Evolutionary conservation across 1,140 invertebrate species (phyloP).

Genomic region (Rhopalosiphum maidis): DNA sequence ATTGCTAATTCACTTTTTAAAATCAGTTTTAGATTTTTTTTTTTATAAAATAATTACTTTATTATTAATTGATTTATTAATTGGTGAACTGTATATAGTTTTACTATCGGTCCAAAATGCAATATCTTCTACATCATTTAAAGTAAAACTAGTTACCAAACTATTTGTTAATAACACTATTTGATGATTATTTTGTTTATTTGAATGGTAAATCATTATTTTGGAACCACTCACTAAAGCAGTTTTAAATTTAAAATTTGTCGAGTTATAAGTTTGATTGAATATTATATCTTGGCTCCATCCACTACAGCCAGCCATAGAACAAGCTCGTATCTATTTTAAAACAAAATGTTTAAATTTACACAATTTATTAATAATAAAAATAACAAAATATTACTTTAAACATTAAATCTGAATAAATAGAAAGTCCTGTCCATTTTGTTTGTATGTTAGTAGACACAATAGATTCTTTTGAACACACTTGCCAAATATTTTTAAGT

Average conservation of each 20-base stretch:
- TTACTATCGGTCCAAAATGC: constrained; percentile 47
- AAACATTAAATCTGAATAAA: constrained; percentile 18
- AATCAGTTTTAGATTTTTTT: background rate
- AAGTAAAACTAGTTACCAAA: constrained; percentile 56
- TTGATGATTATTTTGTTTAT: constrained; percentile 68
- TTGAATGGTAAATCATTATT: constrained; percentile 73
- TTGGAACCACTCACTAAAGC: constrained; percentile 35
- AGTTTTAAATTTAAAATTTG: constrained; percentile 13
- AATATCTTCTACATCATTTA: constrained; percentile 32
- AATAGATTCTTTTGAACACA: constrained; percentile 20
- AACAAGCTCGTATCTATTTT: constrained; percentile 77
- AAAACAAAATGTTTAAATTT: constrained; percentile 33
- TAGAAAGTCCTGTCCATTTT: constrained; percentile 7
- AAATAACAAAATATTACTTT: constrained; percentile 40
- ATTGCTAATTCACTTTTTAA: background rate
- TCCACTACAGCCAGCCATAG: constrained; percentile 75
- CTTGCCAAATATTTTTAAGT: background rate
- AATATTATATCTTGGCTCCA: constrained; percentile 69
- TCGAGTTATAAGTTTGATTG: background rate
- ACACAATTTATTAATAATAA: constrained; percentile 5
- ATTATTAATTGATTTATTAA: constrained; percentile 42
- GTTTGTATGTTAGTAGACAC: background rate
- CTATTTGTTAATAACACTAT: constrained; percentile 59
- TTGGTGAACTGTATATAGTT: constrained; percentile 40
- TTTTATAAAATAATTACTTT: constrained; percentile 25